Percentiles rank a stretch among this genome's conserved stretches.
phyloP scores from a whole-genome alignment of 2,113 vertebrate genomes.

The Psittacula cyanocephala region DNA sequence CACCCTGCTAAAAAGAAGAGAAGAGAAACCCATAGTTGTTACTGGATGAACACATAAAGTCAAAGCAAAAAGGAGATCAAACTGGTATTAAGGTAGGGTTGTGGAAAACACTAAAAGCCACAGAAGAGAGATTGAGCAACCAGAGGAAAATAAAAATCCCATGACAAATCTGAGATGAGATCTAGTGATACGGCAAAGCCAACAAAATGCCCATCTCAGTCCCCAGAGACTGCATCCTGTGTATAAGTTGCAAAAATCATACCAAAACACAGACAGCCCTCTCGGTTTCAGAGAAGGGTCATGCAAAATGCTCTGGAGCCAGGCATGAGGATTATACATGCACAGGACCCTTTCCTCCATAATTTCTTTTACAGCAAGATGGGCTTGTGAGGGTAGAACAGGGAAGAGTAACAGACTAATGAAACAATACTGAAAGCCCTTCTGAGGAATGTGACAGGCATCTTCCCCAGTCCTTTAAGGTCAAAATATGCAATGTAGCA shows the following conservation, averaged over 20 bases:
- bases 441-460: not conserved
- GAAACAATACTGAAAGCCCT: not conserved
- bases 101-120: not conserved
- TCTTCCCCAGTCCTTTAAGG: not conserved
- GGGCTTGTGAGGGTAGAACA: not conserved
- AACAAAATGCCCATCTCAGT: not conserved
- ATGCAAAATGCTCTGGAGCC: not conserved
- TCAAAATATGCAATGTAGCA: not conserved
- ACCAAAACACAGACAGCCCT: not conserved
- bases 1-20: not conserved
- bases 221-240: not conserved
- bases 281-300: not conserved
- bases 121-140: not conserved
- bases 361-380: not conserved
- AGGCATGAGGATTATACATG: not conserved
- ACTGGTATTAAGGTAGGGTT: not conserved
- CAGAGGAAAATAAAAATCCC: not conserved
- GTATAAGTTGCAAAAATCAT: not conserved
- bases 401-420: not conserved
- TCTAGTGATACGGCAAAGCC: not conserved
- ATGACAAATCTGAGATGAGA: not conserved
- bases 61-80: constrained; percentile 24
- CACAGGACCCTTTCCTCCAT: not conserved
- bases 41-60: constrained; percentile 12
- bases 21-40: not conserved